Base-by-base conservation (phyloP, 2,888 invertebrate genomes). In the Volucella inanis region DNA sequence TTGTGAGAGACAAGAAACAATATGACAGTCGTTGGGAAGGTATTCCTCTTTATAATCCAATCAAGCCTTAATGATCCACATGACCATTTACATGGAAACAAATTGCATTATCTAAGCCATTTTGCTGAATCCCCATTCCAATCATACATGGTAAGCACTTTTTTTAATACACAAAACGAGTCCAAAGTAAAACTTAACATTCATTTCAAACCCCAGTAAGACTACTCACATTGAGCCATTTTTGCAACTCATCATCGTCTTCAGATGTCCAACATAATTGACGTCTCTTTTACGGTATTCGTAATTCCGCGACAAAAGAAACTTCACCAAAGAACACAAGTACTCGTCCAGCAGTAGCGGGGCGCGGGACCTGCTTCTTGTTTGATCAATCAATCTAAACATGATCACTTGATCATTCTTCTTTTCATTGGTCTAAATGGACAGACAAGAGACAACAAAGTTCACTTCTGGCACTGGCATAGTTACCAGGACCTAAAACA, bases 401-500 rank as follows among this genome's bases (percentile, higher is more conserved):
- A 59, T 59, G 75, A 43, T 49, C 65, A 11, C 41, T 49, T 6
- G 43, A 47, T 39, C 14, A 47, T 64, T 74, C 64, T 55, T 55
- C 54, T 55, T 47, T 68, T 55, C 54, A 47, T 52, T 45, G 65
- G 59, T 47, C 54, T 65, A 52, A 67, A 65, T 64, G 59, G 41
- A 47, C 59, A 61, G 39, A 54, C 55, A 70, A 49, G 78, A 74
- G 41, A 47, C 59, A 61, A 45, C 62, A 64, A 70, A 49, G 78
- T 70, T 78, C 72, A 67, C 14, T 55, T 39, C 62, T 31, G 83
- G 78, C 78, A 68, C 50, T 50, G 55, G 62, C 50, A 61, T 41
- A 57, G 74, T 50, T 54, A 74, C 71, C 78, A 78, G 72, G 77
- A 84, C 74, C 76, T 65, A 65, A 85, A 79, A 14, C 75, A 80